Percentiles rank a stretch among this genome's conserved stretches.
phyloP scores from a whole-genome alignment of 2,113 vertebrate genomes.

The Todiramphus saurophagus region DNA sequence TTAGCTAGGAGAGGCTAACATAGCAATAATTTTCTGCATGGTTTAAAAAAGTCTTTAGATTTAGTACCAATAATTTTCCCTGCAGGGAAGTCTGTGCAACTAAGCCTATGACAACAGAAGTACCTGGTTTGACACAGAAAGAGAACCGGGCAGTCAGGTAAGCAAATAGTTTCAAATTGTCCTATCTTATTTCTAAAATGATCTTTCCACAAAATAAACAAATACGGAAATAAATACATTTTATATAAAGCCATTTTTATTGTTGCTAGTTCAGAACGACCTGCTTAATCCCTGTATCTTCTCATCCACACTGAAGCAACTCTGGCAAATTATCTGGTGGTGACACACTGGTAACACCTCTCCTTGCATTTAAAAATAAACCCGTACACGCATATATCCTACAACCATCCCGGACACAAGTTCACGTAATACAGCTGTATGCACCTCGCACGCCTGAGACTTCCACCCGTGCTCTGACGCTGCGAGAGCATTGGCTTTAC shows the following conservation, averaged over 20 bases:
- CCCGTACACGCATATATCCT: accelerated
- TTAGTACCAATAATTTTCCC: neutral
- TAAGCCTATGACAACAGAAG: neutral
- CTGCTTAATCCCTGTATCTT: neutral
- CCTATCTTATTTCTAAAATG: neutral
- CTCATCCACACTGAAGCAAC: neutral
- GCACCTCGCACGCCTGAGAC: accelerated
- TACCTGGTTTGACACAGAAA: neutral
- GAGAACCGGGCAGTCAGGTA: neutral
- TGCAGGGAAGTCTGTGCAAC: neutral
- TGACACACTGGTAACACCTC: accelerated
- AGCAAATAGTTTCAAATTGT: neutral
- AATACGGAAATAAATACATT: neutral
- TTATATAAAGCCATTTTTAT: neutral
- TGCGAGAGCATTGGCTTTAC: neutral
- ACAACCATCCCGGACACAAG: neutral
- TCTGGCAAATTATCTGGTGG: accelerated
- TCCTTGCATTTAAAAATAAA: neutral
- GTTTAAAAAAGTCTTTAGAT: neutral
- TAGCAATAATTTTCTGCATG: neutral
- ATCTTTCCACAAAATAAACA: neutral
- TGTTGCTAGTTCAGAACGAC: neutral
- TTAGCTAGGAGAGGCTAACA: neutral
- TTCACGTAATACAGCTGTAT: accelerated
- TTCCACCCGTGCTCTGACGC: neutral